phyloP scores from a whole-genome alignment of 1,140 invertebrate genomes.

The Drosophila bifasciata region DNA sequence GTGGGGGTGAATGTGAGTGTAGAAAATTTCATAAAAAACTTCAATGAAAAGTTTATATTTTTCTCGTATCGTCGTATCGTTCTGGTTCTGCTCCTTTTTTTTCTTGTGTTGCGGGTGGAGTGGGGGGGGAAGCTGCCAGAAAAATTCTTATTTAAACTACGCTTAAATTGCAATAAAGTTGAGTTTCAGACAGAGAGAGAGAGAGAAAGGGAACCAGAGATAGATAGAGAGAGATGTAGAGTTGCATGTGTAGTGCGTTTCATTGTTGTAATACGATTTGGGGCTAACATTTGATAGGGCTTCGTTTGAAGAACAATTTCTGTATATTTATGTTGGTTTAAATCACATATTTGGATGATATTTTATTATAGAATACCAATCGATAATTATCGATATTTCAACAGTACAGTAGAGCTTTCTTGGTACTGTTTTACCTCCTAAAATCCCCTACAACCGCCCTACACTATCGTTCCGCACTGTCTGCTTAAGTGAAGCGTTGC shows the following conservation, averaged over 20 bases:
- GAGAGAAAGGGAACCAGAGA: slow-evolving; percentile 9
- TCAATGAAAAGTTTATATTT: slow-evolving; percentile 59
- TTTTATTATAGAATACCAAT: no score
- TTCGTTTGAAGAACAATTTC: no score
- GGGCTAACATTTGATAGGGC: no score
- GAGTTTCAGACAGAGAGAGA: slow-evolving; percentile 11
- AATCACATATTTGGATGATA: no score
- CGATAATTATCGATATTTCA: no score
- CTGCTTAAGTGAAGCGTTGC: slow-evolving; percentile 26
- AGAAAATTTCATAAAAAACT: slow-evolving; percentile 80
- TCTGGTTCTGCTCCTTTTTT: slow-evolving; percentile 8
- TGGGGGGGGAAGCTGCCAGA: slow-evolving; percentile 45
- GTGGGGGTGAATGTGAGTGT: slow-evolving; percentile 19
- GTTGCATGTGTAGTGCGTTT: slow-evolving; percentile 11
- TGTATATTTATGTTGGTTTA: no score
- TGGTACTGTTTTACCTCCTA: no score
- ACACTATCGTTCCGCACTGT: slow-evolving; percentile 14
- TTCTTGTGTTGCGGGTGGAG: slow-evolving; percentile 43
- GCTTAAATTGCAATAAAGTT: slow-evolving; percentile 75
- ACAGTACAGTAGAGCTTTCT: no score
- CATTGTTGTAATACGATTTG: neutral
- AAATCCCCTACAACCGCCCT: neutral
- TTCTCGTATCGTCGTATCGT: slow-evolving; percentile 10
- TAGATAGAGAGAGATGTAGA: slow-evolving; percentile 10
- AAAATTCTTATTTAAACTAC: slow-evolving; percentile 80